A percentile compares a stretch with the other conserved stretches of the same genome.
phyloP scores from a whole-genome alignment of 1,140 invertebrate genomes.

The Drosophila baimaii region DNA sequence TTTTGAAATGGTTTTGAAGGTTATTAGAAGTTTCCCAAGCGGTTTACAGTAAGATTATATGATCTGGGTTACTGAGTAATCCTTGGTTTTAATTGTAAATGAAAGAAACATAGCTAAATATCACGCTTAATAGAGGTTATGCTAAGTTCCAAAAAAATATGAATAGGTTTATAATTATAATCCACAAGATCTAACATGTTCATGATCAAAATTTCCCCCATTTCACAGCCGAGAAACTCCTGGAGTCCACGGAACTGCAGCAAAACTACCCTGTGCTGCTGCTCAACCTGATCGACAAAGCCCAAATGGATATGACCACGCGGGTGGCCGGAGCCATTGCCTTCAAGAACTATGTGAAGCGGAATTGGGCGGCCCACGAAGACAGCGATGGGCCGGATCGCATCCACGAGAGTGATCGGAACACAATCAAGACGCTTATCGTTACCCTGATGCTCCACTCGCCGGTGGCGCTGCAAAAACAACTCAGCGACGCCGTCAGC shows the following conservation, averaged over 20 bases:
- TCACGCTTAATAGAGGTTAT: background rate
- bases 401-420: conserved; percentile 92
- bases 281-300: conserved; percentile 92
- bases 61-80: background rate
- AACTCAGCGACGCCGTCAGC: conserved; percentile 97
- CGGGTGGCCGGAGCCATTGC: conserved; percentile 94
- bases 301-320: conserved; percentile 91
- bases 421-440: conserved; percentile 93
- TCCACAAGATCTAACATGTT: background rate
- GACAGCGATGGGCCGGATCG: conserved; percentile 92
- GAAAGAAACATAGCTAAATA: background rate
- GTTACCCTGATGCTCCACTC: conserved; percentile 96
- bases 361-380: conserved; percentile 91
- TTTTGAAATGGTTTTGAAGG: conserved; percentile 3
- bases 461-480: conserved; percentile 95
- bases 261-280: conserved; percentile 95
- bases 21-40: background rate
- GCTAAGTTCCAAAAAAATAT: background rate
- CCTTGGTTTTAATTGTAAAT: background rate
- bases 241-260: conserved; percentile 95
- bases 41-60: background rate
- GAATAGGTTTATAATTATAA: background rate
- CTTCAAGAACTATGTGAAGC: conserved; percentile 98
- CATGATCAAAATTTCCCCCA: background rate
- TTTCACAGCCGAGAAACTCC: conserved; percentile 94